These are phyloP conservation scores for Scaptomyza graminum DNA, from an alignment of 1,140 invertebrate genomes.

Conservation along the genomic window DNA sequence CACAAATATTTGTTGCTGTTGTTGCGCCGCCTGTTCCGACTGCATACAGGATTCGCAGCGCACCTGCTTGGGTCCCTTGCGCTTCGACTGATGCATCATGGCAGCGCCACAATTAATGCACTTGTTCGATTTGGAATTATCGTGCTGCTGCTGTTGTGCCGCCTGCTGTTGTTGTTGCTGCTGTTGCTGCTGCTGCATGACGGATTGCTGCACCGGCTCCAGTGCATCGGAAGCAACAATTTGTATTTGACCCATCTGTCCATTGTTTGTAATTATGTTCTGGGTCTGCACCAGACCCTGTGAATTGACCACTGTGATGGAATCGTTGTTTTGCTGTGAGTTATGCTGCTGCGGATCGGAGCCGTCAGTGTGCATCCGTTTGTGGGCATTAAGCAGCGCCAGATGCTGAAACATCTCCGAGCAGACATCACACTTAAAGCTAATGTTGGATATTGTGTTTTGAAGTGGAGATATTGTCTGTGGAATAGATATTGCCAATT, in stretches of 20 bases:
- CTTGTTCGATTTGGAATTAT: conserved; percentile 63
- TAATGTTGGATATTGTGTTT: conserved; percentile 90
- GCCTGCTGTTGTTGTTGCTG: conserved; percentile 31
- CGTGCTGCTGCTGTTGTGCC: conserved; percentile 74
- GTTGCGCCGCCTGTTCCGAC: conserved; percentile 84
- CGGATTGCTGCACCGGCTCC: conserved; percentile 74
- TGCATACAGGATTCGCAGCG: conserved; percentile 86
- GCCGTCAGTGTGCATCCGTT: conserved; percentile 89
- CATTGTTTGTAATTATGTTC: conserved; percentile 83
- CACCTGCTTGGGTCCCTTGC: conserved; percentile 86
- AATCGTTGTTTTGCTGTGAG: conserved; percentile 56
- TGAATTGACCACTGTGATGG: conserved; percentile 74
- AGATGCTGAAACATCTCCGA: conserved; percentile 92
- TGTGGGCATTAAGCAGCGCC: conserved; percentile 91
- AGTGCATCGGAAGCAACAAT: conserved; percentile 86
- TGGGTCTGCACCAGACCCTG: conserved; percentile 84
- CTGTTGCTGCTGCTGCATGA: conserved; percentile 73
- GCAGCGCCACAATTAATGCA: conserved; percentile 86
- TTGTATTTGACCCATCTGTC: conserved; percentile 85
- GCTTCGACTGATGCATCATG: conserved; percentile 85
- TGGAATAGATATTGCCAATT: background rate
- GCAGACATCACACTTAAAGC: conserved; percentile 94
- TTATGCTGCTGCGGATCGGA: conserved; percentile 71
- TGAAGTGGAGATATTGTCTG: conserved; percentile 52
- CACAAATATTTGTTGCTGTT: conserved; percentile 86